phyloP scores from a whole-genome alignment of 1,140 invertebrate species.

The Gonatopus flavifemur region DNA sequence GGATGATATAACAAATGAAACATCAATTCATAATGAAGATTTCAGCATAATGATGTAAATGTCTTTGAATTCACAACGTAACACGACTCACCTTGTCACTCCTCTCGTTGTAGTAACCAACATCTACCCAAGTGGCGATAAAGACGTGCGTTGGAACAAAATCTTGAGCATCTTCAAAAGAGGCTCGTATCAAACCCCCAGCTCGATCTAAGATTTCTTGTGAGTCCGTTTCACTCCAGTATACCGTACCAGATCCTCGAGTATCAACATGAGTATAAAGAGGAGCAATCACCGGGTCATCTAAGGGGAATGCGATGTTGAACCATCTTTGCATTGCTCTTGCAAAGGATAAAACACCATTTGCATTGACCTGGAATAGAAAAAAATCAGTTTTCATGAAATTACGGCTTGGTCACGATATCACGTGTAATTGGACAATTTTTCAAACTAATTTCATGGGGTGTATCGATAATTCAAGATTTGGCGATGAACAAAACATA shows the following conservation, averaged over 20 bases:
- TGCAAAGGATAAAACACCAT: slow-evolving; percentile 88
- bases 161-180: slow-evolving; percentile 68
- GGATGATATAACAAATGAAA: too few relatives aligned
- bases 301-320: slow-evolving; percentile 86
- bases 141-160: slow-evolving; percentile 67
- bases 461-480: too few relatives aligned
- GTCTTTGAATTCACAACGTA: too few relatives aligned
- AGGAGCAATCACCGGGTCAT: slow-evolving; percentile 86
- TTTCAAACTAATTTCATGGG: too few relatives aligned
- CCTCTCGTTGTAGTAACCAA: slow-evolving; percentile 66
- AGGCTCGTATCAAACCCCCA: slow-evolving; percentile 66
- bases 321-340: slow-evolving; percentile 82
- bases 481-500: too few relatives aligned
- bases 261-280: slow-evolving; percentile 92
- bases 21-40: too few relatives aligned
- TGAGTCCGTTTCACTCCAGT: slow-evolving; percentile 76
- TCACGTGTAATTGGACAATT: too few relatives aligned
- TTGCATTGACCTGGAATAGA: slow-evolving; percentile 80
- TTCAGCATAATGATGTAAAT: background rate
- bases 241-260: slow-evolving; percentile 71
- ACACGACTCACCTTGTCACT: slow-evolving; percentile 59
- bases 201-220: slow-evolving; percentile 66
- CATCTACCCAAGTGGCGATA: slow-evolving; percentile 72
- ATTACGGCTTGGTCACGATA: too few relatives aligned
- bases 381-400: too few relatives aligned